Evolutionary conservation across 2,888 invertebrate genomes (phyloP).

Genomic region (Hirtodrosophila confusa): DNA sequence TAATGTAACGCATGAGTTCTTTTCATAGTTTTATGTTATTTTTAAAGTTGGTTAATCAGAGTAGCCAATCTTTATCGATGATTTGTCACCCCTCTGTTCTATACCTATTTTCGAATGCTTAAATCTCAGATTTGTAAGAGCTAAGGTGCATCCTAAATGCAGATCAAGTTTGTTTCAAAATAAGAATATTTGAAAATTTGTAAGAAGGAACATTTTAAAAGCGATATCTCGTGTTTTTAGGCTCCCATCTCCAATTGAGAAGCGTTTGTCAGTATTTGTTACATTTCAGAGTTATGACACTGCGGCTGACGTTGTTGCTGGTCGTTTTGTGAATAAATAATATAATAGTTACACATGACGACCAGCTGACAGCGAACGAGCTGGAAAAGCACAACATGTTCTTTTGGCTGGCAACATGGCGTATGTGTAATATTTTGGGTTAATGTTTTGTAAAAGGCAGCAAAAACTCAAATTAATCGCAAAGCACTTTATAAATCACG

Average conservation of each 20-base stretch:
- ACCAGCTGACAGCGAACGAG: conserved; percentile 31
- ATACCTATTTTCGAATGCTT: no score
- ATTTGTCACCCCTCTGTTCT: no score
- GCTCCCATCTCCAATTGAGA: conserved; percentile 25
- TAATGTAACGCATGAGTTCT: no score
- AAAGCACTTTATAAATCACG: conserved; percentile 57
- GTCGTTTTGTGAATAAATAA: conserved; percentile 18
- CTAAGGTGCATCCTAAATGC: no score
- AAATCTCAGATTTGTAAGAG: no score
- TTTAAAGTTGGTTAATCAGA: no score
- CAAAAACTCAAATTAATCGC: conserved; percentile 50
- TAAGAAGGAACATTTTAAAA: not conserved
- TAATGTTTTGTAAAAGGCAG: conserved; percentile 39
- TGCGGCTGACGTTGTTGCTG: conserved; percentile 18
- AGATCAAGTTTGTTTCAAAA: not conserved
- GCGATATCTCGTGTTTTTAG: not conserved
- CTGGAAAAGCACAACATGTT: conserved; percentile 31
- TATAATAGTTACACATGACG: conserved; percentile 24
- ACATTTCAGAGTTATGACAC: conserved; percentile 48
- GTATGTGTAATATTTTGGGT: conserved; percentile 59
- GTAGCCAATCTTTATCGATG: no score
- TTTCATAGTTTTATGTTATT: no score
- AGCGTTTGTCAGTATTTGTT: conserved; percentile 9
- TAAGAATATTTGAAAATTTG: no score
- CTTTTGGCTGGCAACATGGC: conserved; percentile 31